Evolutionary conservation across 1,140 invertebrate species (phyloP).

Genomic region (Vanessa atalanta): DNA sequence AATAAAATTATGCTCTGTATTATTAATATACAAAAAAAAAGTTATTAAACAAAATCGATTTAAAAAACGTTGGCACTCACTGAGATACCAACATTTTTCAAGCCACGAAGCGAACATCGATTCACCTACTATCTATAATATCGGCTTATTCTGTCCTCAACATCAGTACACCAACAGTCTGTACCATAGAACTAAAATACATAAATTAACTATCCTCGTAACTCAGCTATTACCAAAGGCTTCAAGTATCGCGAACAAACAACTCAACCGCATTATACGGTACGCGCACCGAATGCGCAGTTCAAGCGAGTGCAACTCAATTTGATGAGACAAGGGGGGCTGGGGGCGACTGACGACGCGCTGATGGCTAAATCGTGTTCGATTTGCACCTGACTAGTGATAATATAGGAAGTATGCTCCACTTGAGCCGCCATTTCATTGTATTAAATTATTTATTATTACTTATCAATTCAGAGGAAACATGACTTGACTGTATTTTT

Average conservation of each 20-base stretch:
- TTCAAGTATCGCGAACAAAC: slow-evolving; percentile 20
- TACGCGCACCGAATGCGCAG: slow-evolving; percentile 19
- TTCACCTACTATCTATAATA: no score
- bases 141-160: neutral
- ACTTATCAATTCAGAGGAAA: neutral
- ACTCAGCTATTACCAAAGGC: slow-evolving; percentile 3
- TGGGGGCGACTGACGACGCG: slow-evolving; percentile 38
- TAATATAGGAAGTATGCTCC: slow-evolving; percentile 44
- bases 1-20: no score
- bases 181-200: slow-evolving; percentile 1
- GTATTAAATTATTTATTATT: neutral
- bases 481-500: no score
- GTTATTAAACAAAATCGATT: no score
- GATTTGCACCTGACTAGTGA: slow-evolving; percentile 67
- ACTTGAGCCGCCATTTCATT: slow-evolving; percentile 27
- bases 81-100: no score
- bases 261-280: slow-evolving; percentile 26
- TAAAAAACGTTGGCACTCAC: no score
- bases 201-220: slow-evolving; percentile 10
- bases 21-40: no score
- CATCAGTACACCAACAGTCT: neutral
- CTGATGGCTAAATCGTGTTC: slow-evolving; percentile 79
- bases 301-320: slow-evolving; percentile 62
- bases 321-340: slow-evolving; percentile 53
- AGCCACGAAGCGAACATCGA: no score